Evolutionary conservation across 2,888 invertebrate genomes (phyloP).

Genomic region (Drosophila rubida): DNA sequence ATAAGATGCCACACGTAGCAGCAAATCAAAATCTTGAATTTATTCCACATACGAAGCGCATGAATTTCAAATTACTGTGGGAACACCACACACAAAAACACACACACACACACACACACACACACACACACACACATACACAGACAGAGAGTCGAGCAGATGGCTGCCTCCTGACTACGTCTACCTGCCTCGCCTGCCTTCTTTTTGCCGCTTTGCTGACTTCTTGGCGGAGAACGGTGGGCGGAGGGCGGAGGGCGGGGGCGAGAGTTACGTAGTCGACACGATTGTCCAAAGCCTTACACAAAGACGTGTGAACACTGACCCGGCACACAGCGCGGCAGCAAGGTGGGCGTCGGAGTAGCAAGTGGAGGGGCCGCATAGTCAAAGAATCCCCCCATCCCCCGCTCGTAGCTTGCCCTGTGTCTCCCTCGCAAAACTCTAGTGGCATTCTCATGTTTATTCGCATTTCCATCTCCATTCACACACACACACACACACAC

Average conservation of each 20-base stretch:
- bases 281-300: conserved; percentile 53
- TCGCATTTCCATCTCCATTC: conserved; percentile 35
- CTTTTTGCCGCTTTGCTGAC: not conserved
- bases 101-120: conserved; percentile 17
- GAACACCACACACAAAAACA: conserved; percentile 51
- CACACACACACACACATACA: conserved; percentile 24
- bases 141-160: too few relatives aligned
- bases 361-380: not conserved
- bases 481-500: conserved; percentile 42
- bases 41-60: conserved; percentile 82
- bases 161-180: too few relatives aligned
- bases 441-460: conserved; percentile 47
- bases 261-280: too few relatives aligned
- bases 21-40: conserved; percentile 81
- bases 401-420: not conserved
- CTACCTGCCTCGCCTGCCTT: not conserved
- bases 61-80: conserved; percentile 82
- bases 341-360: not conserved
- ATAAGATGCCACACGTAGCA: conserved; percentile 71
- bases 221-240: not conserved
- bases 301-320: conserved; percentile 59
- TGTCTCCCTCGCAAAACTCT: conserved; percentile 1
- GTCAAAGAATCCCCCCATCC: conserved; percentile 18
- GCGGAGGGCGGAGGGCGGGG: too few relatives aligned
- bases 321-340: conserved; percentile 43